A percentile compares a stretch with the other conserved stretches of the same genome.
Evolutionary conservation across 2,888 invertebrate species (phyloP).

Genomic region (Pachymerium ferrugineum): DNA sequence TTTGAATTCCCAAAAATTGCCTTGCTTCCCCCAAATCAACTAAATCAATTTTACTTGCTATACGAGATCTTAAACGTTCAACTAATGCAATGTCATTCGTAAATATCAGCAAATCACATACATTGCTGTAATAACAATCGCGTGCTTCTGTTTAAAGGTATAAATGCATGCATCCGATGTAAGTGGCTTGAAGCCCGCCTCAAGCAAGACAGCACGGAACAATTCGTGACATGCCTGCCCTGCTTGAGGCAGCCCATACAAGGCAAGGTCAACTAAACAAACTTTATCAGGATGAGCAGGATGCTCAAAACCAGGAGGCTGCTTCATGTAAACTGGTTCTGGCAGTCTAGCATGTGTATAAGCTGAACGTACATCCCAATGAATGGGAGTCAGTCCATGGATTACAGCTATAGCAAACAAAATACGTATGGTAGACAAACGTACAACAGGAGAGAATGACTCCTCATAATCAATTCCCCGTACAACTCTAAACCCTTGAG

Average conservation of each 20-base stretch:
- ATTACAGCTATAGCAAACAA: neutral
- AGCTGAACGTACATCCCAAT: neutral
- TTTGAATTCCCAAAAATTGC: neutral
- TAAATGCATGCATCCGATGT: neutral
- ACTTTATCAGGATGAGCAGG: neutral
- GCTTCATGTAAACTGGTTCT: neutral
- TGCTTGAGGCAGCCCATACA: neutral
- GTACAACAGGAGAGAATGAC: neutral
- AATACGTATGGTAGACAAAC: neutral
- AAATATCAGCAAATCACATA: neutral
- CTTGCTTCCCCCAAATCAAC: neutral
- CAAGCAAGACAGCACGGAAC: neutral
- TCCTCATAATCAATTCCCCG: neutral
- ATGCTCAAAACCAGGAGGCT: neutral
- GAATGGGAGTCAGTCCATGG: neutral
- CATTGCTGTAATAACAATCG: neutral
- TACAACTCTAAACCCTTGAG: neutral
- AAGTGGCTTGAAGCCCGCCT: neutral
- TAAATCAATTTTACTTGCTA: neutral
- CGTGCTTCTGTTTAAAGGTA: neutral
- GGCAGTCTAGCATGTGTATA: neutral
- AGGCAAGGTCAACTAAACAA: neutral
- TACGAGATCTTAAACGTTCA: neutral
- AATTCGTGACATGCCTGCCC: neutral
- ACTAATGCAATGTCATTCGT: neutral